Evolutionary conservation across 35 echinoderm and acorn worm species (phyloP), one percentile per base, ranked within the genome.

Genomic region (Acanthaster planci): DNA sequence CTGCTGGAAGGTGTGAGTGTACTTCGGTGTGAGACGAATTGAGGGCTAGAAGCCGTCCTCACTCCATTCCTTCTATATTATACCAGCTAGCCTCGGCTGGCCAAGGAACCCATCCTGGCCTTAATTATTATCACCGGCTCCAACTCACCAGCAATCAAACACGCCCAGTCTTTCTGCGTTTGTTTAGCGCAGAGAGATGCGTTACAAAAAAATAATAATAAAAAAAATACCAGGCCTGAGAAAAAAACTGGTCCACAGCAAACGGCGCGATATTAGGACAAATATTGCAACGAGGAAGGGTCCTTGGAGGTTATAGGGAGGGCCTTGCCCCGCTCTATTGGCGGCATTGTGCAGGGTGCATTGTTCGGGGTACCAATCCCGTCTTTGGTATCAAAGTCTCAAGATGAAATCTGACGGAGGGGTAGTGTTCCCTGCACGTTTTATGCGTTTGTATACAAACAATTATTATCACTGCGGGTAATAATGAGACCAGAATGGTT

Each of bases 221-320:
- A 47, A 12, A 4, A 47, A 72, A 72, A 31, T 72, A 31, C 19
- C 56, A 59, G 56, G 56, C 56, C n/a, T 47, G 12, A 72, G 18
- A 72, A 34, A 72, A 72, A 72, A 72, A n/a, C n/a, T n/a, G n/a
- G 64, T 72, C 64, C 64, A 72, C 64, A 72, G 22, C 34, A 10
- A 72, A 27, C 26, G 34, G 34, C 34, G 34, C 23, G 64, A 72
- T 72, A 72, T 72, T 34, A 72, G 64, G 14, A 72, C 64, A 72
- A 72, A 72, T 72, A 72, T 9, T 26, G 64, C 23, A 7, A 72
- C 30, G 9, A 34, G 21, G 64, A 26, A 27, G 18, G 64, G 2
- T 9, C 26, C 3, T 31, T 19, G 34, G 30, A 14, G 34, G 64
- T 29, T 72, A 7, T 72, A 29, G 26, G 26, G 64, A 31, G 64